Base-by-base conservation (phyloP, 2,888 invertebrate genomes). In the Abscondita cerata region DNA sequence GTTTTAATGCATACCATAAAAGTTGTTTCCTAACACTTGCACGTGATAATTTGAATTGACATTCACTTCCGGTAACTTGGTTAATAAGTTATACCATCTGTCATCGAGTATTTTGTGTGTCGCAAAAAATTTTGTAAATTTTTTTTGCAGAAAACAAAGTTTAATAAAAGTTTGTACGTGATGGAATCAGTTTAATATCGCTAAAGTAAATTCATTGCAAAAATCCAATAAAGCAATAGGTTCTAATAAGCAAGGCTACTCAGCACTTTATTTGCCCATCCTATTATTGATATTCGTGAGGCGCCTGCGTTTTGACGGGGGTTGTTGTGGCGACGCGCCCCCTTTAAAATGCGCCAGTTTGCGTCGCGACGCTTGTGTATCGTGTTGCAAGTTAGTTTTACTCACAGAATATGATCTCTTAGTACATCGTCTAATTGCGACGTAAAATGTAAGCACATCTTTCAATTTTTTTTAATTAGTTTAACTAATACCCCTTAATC, bases 231-330 rank as follows among this genome's bases (percentile, higher is more conserved):
- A n/a, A n/a, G n/a, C n/a, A n/a, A n/a, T n/a, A n/a, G 57, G 51
- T 56, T 46, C 52, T 55, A 65, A 65, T 65, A 65, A 65, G 65
- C 65, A 57, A 58, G 53, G 59, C 65, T 62, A 59, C 59, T 65
- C 61, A 62, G 65, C 59, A 62, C 60, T 65, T 65, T 65, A 65
- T 65, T 65, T 62, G 60, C 56, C 61, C 62, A 65, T 65, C 62
- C 59, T 62, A 65, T 65, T 65, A 65, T 65, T 65, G 65, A 65
- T 65, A 65, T 65, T 65, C 62, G 56, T 59, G 53, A 15, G 38
- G 64, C 64, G 65, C 65, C 41, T 62, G 65, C 62, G 65, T 48
- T 57, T 31, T 41, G 15, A 20, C 34, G 62, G 61, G 64, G 62
- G n/a, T 62, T 65, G 62, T 59, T 65, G 61, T 62, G 65, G 57